Conservation (phyloP, 2,113 vertebrate species). For the Leptosomus discolor region DNA sequence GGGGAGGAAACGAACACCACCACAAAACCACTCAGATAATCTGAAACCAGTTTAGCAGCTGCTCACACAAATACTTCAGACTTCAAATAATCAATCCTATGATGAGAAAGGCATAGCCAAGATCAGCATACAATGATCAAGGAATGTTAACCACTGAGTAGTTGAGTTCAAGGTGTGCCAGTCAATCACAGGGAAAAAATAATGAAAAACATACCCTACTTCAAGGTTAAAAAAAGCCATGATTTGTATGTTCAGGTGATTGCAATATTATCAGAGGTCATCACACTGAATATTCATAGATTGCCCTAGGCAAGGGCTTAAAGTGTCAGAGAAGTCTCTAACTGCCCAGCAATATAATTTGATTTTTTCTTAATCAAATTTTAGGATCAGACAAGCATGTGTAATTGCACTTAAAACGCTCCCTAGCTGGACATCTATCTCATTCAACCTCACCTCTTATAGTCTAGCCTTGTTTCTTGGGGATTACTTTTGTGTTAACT, state of each 20-base stretch:
- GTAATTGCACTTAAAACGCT: background rate
- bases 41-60: background rate
- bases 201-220: background rate
- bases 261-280: background rate
- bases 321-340: background rate
- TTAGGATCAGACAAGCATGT: background rate
- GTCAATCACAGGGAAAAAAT: background rate
- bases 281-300: constrained; percentile 14
- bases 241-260: background rate
- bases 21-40: background rate
- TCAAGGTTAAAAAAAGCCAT: background rate
- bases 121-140: background rate
- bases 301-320: constrained; percentile 4
- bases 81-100: background rate
- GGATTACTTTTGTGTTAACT: background rate
- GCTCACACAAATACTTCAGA: background rate
- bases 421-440: background rate
- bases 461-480: background rate
- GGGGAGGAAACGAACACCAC: background rate
- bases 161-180: background rate
- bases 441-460: background rate
- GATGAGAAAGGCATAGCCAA: background rate
- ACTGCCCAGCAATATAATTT: constrained; percentile 17
- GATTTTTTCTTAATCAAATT: constrained; percentile 37
- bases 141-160: background rate